Evolutionary conservation across 2,888 invertebrate genomes (phyloP).

Genomic region (Habrosyne pyritoides): DNA sequence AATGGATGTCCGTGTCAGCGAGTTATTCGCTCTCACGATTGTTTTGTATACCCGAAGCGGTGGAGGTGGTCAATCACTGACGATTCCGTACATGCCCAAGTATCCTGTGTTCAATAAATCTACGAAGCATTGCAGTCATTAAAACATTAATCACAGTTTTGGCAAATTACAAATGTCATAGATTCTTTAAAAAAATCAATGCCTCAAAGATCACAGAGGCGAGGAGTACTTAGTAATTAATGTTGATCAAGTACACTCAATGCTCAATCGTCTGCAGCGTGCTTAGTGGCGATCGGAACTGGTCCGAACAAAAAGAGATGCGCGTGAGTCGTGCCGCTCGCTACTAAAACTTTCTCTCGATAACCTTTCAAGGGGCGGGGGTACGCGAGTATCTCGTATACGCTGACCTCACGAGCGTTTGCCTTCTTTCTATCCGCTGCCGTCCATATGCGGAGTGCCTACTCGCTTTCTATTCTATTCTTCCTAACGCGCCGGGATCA

Average conservation of each 20-base stretch:
- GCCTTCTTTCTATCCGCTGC: slow-evolving; percentile 34
- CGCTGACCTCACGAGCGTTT: slow-evolving; percentile 59
- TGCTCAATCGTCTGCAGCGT: slow-evolving; percentile 12
- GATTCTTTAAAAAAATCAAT: neutral
- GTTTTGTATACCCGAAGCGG: slow-evolving; percentile 30
- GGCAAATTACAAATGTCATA: neutral
- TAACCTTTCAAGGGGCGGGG: slow-evolving; percentile 59
- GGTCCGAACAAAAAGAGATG: slow-evolving; percentile 53
- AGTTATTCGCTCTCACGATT: slow-evolving; percentile 27
- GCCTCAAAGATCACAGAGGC: neutral
- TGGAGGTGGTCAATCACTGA: neutral
- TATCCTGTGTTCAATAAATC: too few relatives aligned
- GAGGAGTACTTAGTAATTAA: neutral
- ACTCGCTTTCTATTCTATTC: slow-evolving; percentile 58
- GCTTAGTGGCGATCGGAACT: slow-evolving; percentile 27
- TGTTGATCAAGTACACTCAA: slow-evolving; percentile 19
- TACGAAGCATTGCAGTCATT: neutral
- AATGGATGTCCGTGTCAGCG: slow-evolving; percentile 22
- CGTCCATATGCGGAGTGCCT: slow-evolving; percentile 40
- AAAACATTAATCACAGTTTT: neutral
- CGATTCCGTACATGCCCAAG: neutral
- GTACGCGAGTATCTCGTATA: slow-evolving; percentile 42
- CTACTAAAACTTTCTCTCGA: slow-evolving; percentile 64
- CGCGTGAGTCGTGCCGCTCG: slow-evolving; percentile 47
- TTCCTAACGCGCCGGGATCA: slow-evolving; percentile 28